phyloP scores from a whole-genome alignment of 2,888 invertebrate species.

The Eristalinus sepulchralis region DNA sequence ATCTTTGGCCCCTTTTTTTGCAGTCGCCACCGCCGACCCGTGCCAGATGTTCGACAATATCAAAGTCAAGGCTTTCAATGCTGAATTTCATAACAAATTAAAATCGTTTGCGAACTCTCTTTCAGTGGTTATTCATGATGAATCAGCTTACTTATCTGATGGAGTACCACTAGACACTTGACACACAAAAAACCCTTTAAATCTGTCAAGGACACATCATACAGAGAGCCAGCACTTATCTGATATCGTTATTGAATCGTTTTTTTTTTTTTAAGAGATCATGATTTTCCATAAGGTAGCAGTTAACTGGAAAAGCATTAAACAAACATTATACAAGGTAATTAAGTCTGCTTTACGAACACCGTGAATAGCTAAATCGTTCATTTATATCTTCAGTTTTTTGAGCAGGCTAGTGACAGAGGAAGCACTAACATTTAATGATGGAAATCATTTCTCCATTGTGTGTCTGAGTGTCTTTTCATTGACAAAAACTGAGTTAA shows the following conservation, averaged over 20 bases:
- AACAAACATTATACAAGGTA: background rate
- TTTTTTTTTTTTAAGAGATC: background rate
- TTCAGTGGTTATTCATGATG: slow-evolving; percentile 17
- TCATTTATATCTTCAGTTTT: background rate
- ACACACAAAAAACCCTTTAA: slow-evolving; percentile 17
- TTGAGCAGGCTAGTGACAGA: background rate
- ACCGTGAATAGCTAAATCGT: background rate
- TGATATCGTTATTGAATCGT: background rate
- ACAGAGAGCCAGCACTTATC: background rate
- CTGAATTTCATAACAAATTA: background rate
- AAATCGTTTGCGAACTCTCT: background rate
- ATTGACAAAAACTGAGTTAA: too few relatives aligned
- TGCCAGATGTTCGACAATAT: slow-evolving; percentile 8
- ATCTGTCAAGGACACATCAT: background rate
- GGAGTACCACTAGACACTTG: background rate
- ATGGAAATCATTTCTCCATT: background rate
- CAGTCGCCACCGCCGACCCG: background rate
- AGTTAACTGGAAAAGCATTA: background rate
- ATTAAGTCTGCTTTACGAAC: slow-evolving; percentile 7
- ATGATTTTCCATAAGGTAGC: background rate
- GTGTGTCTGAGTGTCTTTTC: background rate
- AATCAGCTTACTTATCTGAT: slow-evolving; percentile 16
- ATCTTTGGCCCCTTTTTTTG: background rate
- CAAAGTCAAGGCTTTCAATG: slow-evolving; percentile 9
- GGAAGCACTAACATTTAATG: background rate